Base-by-base conservation (phyloP, 2,888 invertebrate genomes). In the Phymatocera aterrima region DNA sequence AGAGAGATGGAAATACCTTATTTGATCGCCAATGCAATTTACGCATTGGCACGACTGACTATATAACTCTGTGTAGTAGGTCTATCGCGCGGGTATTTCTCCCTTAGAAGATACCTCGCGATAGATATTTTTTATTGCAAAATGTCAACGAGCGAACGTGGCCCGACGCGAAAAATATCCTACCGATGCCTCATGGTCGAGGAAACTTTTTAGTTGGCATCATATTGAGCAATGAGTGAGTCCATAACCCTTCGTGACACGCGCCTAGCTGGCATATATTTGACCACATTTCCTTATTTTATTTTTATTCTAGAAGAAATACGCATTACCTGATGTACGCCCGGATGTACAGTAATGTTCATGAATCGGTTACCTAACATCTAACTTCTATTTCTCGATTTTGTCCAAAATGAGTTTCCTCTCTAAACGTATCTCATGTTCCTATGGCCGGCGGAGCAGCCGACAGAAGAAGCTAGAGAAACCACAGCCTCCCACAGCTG, bases 51-150 rank as follows among this genome's bases (percentile, higher is more conserved):
- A 64, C 37, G 6, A 37, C 34, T 37, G 34, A 12, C 18, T 8
- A 8, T n/a, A n/a, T 37, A 37, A 57, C 57, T 57, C 24, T 57
- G 24, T 57, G 21, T 5, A 12, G 12, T 15, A 28, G 57, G 57
- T 57, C 28, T 28, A 57, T 57, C 24, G 57, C 24, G 57, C 28
- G 57, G 64, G 18, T 64, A 37, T 64, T 6, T 37, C 64, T 18
- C 64, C 37, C 31, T n/a, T n/a, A 18, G 15, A 57, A 57, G 57
- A 57, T 57, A 57, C 57, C 57, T 1, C 15, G 4, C 64, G 64
- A 64, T 64, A 37, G 64, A 24, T 64, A 64, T 64, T 37, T 64
- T 64, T 64, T 64, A 64, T 64, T 64, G 64, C 64, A 3, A 64
- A 64, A 64, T 10, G 37, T 37, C 34, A n/a, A 37, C 64, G 64